phyloP scores from a whole-genome alignment of 2,797 vertebrate genomes.

The Tauraco hartlaubi region DNA sequence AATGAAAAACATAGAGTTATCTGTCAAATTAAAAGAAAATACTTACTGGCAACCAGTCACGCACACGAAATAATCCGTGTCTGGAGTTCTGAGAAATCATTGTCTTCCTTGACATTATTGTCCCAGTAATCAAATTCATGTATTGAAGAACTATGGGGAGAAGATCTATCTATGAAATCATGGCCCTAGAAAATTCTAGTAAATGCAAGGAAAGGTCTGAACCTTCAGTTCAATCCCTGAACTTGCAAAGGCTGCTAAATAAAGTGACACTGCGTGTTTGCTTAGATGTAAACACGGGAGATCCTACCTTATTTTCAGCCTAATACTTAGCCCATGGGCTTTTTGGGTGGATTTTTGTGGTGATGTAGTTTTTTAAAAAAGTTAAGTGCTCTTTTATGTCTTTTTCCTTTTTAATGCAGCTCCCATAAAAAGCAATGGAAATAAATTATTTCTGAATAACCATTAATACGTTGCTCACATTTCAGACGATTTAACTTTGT shows the following conservation, averaged over 20 bases:
- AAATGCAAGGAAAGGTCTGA: neutral
- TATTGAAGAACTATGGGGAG: neutral
- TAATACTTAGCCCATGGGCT: neutral
- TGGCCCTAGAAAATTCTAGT: neutral
- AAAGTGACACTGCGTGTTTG: neutral
- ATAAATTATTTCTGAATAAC: neutral
- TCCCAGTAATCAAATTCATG: neutral
- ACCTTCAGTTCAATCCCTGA: neutral
- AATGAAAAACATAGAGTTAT: neutral
- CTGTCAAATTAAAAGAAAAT: neutral
- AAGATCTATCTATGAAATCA: neutral
- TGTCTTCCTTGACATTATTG: neutral
- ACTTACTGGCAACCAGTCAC: neutral
- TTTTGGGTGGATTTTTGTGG: neutral
- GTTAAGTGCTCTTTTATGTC: accelerated
- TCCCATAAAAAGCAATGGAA: neutral
- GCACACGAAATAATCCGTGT: neutral
- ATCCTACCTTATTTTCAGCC: neutral
- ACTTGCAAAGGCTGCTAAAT: neutral
- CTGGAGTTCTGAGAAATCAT: neutral
- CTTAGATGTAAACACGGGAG: neutral
- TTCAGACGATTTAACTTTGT: neutral
- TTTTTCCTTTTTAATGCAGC: neutral
- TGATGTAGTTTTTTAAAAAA: neutral
- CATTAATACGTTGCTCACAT: constrained; percentile 34